Percentiles rank a stretch among this genome's conserved stretches.
These are phyloP conservation scores for Temnothorax curvispinosus DNA, from an alignment of 1,140 invertebrate species.

Conservation along the genomic window DNA sequence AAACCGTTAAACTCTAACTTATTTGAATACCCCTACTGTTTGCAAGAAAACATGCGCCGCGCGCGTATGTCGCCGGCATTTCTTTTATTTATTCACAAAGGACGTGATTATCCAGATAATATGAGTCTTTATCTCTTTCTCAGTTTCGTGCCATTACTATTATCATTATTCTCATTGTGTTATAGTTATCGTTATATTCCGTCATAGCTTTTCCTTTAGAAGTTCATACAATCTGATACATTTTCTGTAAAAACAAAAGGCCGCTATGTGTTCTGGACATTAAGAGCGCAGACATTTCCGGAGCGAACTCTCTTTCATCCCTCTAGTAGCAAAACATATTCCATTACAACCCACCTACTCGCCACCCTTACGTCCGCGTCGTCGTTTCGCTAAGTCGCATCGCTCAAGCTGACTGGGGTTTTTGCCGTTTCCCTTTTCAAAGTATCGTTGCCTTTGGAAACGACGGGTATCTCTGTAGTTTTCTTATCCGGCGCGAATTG, in stretches of 20 bases:
- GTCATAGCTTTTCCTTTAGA: not conserved
- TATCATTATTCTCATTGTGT: slow-evolving; percentile 20
- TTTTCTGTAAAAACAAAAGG: slow-evolving; percentile 47
- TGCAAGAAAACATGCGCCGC: not conserved
- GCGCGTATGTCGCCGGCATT: not conserved
- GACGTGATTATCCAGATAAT: slow-evolving; percentile 14
- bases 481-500: not conserved
- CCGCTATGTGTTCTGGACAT: slow-evolving; percentile 36
- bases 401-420: slow-evolving; percentile 43
- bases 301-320: slow-evolving; percentile 28
- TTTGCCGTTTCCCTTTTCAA: slow-evolving; percentile 47
- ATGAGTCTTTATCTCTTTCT: slow-evolving; percentile 2
- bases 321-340: slow-evolving; percentile 59
- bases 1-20: too few species aligned
- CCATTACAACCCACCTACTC: slow-evolving; percentile 43
- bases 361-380: not conserved
- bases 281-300: slow-evolving; percentile 47
- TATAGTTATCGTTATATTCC: not conserved
- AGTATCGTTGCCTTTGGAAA: slow-evolving; percentile 48
- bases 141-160: not conserved
- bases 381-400: slow-evolving; percentile 50
- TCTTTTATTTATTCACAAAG: slow-evolving; percentile 30
- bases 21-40: too few species aligned
- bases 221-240: slow-evolving; percentile 49
- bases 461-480: slow-evolving; percentile 33